Base-by-base conservation (phyloP, 1,140 invertebrate species). In the Aphidius gifuensis region DNA sequence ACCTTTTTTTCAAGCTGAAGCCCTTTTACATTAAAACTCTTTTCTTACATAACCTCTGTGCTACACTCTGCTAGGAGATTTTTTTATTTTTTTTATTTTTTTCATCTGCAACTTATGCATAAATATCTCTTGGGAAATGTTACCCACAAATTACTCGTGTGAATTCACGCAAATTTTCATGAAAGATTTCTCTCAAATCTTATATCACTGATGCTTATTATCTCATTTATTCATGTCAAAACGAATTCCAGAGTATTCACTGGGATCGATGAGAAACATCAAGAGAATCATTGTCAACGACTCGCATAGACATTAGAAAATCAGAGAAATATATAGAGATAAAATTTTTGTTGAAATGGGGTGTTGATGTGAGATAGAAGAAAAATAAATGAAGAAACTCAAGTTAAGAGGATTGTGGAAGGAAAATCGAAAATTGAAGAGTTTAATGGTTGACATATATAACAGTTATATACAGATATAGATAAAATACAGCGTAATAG, bases 121-220 rank as follows among this genome's bases (percentile, higher is more conserved):
- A 6, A 66, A 68, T 56, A 62, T 60, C 69, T 64, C 56, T 44
- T 63, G 57, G 62, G 60, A 53, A 68, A 61, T 45, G 61, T 59
- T 47, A 56, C 66, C 53, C 62, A 57, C 65, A 64, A 71, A 68
- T 71, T 67, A 64, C 63, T 64, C 51, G 45, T 38, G 53, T 56
- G 51, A 8, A 40, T 56, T 61, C 39, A 42, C 60, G 53, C 60
- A n/a, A 56, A 61, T 61, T 8, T 54, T 61, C 60, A 61, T 61
- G 53, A 56, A 32, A 39, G 32, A 11, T 42, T 58, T 40, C 38
- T 40, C 38, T 38, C 16, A 16, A 32, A 32, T 32, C 23, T 32
- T 47, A n/a, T 16, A 47, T 16, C 9, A 9, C 8, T 16, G 5
- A 9, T 7, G 7, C 44, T 11, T 49, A n/a, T 49, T 49, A 21